Conservation (phyloP, 2,797 vertebrate genomes). For the Acipenser ruthenus region DNA sequence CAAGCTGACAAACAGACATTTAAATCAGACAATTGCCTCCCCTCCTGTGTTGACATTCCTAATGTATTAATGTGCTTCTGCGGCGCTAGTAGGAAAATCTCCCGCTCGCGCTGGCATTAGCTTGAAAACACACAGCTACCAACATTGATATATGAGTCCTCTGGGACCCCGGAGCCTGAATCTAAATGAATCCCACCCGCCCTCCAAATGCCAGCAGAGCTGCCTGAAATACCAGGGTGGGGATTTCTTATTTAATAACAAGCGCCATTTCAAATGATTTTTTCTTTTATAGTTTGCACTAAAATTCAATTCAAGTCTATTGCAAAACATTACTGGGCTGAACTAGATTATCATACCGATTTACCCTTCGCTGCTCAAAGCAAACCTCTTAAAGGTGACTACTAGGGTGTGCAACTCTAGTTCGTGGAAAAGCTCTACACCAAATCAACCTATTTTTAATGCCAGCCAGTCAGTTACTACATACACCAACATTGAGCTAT, state of each 20-base stretch:
- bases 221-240: neutral
- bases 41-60: constrained; percentile 43
- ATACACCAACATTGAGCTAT: no score
- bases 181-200: neutral
- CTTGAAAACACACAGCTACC: neutral
- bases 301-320: no score
- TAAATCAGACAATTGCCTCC: constrained; percentile 63
- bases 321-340: no score
- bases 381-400: no score
- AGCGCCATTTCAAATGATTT: no score
- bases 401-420: no score
- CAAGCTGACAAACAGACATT: constrained; percentile 63
- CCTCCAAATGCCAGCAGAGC: neutral
- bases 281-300: no score
- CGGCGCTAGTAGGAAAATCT: constrained; percentile 19
- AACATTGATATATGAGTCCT: neutral
- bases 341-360: no score
- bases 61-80: constrained; percentile 52
- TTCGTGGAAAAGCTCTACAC: no score
- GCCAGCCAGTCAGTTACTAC: no score
- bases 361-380: no score
- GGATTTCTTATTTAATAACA: neutral
- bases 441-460: no score
- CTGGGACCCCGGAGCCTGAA: neutral
- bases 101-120: neutral